Conservation (phyloP, 1,140 invertebrate species). For the Daktulosphaira vitifoliae region DNA sequence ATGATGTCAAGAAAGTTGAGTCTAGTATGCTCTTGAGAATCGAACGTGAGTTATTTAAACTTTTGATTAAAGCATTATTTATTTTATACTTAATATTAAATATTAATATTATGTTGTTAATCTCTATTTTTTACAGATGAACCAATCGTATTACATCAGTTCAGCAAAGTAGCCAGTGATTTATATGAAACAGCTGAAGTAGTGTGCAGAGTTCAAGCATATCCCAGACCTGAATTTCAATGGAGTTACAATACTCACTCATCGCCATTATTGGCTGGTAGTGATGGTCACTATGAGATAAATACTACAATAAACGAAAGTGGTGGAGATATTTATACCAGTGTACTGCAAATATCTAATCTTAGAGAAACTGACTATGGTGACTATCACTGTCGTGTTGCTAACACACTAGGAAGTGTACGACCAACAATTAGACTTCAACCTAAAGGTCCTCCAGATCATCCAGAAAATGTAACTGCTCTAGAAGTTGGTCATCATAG, state of each 20-base stretch:
- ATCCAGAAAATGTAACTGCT: constrained; percentile 60
- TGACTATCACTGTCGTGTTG: constrained; percentile 75
- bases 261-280: constrained; percentile 59
- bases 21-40: constrained; percentile 81
- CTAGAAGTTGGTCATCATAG: constrained; percentile 63
- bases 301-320: constrained; percentile 69
- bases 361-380: constrained; percentile 75
- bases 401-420: constrained; percentile 64
- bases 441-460: constrained; percentile 73
- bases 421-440: constrained; percentile 69
- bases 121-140: constrained; percentile 54
- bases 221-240: constrained; percentile 83
- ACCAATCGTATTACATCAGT: constrained; percentile 72
- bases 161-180: constrained; percentile 83
- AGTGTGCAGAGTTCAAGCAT: constrained; percentile 79
- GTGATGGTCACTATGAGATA: constrained; percentile 78
- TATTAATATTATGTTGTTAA: background rate
- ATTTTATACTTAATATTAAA: background rate
- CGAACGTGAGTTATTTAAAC: constrained; percentile 59
- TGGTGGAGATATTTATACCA: constrained; percentile 68
- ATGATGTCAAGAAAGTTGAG: constrained; percentile 76
- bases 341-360: constrained; percentile 61
- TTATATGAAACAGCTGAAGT: constrained; percentile 72
- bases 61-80: background rate
- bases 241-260: constrained; percentile 73